Conservation (phyloP, 2,797 vertebrate species). For the Pangasius macronema region DNA sequence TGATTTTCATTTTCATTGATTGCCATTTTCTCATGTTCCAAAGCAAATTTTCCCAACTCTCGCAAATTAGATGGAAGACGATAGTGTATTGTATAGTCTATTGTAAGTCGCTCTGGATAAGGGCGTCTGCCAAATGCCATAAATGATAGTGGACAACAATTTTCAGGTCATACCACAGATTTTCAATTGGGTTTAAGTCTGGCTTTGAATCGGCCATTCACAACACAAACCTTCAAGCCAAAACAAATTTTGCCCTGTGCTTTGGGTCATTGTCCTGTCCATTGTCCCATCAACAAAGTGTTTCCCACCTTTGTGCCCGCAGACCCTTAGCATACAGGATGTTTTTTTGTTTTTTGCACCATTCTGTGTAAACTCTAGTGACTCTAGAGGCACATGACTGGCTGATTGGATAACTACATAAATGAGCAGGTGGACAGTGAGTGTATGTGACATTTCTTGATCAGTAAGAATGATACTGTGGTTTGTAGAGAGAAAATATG, state of each 20-base stretch:
- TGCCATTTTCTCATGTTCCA: neutral
- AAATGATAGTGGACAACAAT: neutral
- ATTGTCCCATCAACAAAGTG: neutral
- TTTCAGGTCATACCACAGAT: neutral
- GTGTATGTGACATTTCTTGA: neutral
- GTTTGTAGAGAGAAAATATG: neutral
- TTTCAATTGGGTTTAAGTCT: neutral
- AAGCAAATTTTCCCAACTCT: neutral
- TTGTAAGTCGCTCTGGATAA: no score
- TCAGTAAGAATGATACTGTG: neutral
- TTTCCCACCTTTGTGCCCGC: neutral
- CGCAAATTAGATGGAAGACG: neutral
- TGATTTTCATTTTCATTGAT: neutral
- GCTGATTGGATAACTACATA: neutral
- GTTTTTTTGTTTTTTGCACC: neutral
- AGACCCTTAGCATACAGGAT: neutral
- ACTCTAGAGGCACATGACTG: neutral
- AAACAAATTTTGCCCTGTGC: neutral
- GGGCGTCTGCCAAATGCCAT: no score
- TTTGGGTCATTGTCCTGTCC: neutral
- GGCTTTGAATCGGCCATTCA: neutral
- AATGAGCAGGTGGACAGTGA: neutral
- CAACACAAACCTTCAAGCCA: neutral
- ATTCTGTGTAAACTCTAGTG: neutral
- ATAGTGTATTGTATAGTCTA: no score